Evolutionary conservation across 2,888 invertebrate species (phyloP), one percentile per base, ranked within the genome.

Genomic region (Nephrotoma guestfalica): DNA sequence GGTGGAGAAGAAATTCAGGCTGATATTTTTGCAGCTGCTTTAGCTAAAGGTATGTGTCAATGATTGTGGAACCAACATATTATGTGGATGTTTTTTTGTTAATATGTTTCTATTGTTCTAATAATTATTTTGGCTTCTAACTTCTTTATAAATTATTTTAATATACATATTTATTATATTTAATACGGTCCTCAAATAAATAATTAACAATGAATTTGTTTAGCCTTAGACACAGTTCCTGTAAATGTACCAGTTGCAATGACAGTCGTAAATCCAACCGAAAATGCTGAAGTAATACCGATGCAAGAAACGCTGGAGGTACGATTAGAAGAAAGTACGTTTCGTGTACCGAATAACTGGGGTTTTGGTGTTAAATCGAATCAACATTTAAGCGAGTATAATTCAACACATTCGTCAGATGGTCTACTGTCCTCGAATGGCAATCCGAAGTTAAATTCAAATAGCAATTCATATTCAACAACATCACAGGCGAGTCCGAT

Each of bases 221-320:
- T 9, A 87, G 91, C 90, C 0, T 88, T 91, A 43, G 91, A 92
- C 86, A 88, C 89, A 4, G 88, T 88, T 40, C 87, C 87, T 40
- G 71, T 71, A 71, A 88, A 87, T 84, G 90, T 90, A 18, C 89
- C 90, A 18, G 90, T 89, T 18, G 89, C 90, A 42, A 89, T 90
- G 88, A 87, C 88, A 7, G 88, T 88, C 13, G 90, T 90, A 5
- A 89, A 89, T 86, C 86, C 87, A 86, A 88, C 89, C 7, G 89
- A 89, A 86, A 90, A 91, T 88, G 91, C 91, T 6, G 91, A 92
- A 88, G 92, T 90, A 6, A 93, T 93, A 86, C 93, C 93, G 0
- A 93, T 93, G 92, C 93, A 93, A 90, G 94, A 94, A 89, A 94
- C 94, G 88, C 90, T 94, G 86, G 94, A 94, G 89, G 93, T 94